Base-by-base conservation (phyloP, 2,888 invertebrate species). In the Thereva unica region DNA sequence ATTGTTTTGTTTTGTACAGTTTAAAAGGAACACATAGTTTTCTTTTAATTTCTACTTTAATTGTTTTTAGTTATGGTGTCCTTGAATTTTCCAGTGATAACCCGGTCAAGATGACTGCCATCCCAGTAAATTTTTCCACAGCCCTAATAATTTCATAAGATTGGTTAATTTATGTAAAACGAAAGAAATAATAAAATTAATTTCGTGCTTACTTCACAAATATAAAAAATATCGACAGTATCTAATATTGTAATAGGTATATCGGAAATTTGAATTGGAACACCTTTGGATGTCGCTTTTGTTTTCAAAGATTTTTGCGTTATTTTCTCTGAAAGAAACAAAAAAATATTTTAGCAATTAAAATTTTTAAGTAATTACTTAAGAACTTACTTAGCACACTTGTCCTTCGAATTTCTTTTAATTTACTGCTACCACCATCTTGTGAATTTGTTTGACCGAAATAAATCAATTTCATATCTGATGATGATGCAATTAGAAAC, bases 231-330 rank as follows among this genome's bases (percentile, higher is more conserved):
- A 12, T 64, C 23, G 40, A 67, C 44, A n/a, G 56, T 65, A 55
- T 69, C 73, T 8, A 74, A 74, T 41, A 78, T 75, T 10, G 80
- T 80, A 56, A 78, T 79, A 3, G 81, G 78, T 71, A 80, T 79
- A 38, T 80, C 80, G 10, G 76, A 66, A 5, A 71, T 34, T 61
- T 69, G 70, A 23, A 71, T 69, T 40, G 35, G 47, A 23, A 57
- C 54, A 3, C 69, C 68, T 8, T 67, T 55, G 6, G 65, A 37
- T 12, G 70, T 70, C 40, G 56, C 52, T 55, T 67, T 67, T 5
- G 64, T 34, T 41, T 44, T 34, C 12, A 66, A 55, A 42, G 12
- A 55, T 45, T 71, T 5, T 41, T 50, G 38, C 9, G 68, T 64
- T 44, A 69, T 64, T 66, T 56, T 55, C 6, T 7, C 71, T 71